Evolutionary conservation across 2,888 invertebrate genomes (phyloP), one percentile per base, ranked within the genome.

Genomic region (Omphaloscelis lunosa): DNA sequence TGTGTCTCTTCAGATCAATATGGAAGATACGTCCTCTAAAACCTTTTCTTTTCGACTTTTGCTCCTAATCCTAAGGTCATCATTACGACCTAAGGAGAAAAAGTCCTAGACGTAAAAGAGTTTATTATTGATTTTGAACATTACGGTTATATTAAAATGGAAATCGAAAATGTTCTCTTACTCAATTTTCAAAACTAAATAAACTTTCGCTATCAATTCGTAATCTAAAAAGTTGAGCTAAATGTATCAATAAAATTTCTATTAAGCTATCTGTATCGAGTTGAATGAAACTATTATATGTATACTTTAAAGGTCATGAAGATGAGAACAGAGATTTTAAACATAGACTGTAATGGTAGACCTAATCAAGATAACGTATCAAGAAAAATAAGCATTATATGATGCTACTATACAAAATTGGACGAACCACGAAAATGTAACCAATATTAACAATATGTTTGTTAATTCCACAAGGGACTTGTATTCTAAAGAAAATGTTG

Each of bases 381-480:
- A 39, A 17, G 7, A 61, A 65, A 58, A 58, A 7, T 11, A 61
- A 67, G 58, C 69, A 45, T 66, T 66, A 7, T 34, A 69, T 34
- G 17, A 79, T 56, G 20, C 51, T 4, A 23, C 23, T 61, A 23
- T 72, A 71, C 41, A 8, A 61, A 84, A 80, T 81, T 68, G 62
- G 34, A 39, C 12, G 20, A 20, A 62, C 41, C 39, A 51, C 61
- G 72, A 69, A 58, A 81, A 72, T 61, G n/a, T 72, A n/a, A 61
- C 63, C 45, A 20, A 80, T 69, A 84, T 53, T 66, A 80, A 80
- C 23, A 53, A 66, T 69, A 69, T 53, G n/a, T 66, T 75, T 82
- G 74, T 67, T 74, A 53, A 74, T 70, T 53, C 53, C n/a, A 70
- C 48, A n/a, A 59, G 27, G 41, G 62, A 41, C 66, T 41, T 59